Evolutionary conservation across 2,888 invertebrate genomes (phyloP), one percentile per base, ranked within the genome.

Genomic region (Clivina fossor): DNA sequence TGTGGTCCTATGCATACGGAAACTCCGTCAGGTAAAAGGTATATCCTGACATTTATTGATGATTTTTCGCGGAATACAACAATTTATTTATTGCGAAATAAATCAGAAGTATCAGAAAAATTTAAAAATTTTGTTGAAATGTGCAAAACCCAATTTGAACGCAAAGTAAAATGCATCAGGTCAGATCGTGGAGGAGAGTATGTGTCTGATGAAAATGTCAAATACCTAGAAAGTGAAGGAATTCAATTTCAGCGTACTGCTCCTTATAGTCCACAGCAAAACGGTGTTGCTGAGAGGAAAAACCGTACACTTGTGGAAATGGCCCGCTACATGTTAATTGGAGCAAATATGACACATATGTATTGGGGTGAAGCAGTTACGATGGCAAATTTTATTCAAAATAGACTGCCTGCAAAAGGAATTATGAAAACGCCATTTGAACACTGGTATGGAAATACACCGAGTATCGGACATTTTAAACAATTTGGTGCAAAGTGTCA

Each of bases 31-130:
- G 61, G 61, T 8, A 63, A 65, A 26, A 49, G 62, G 4, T 68
- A 64, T 48, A 19, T 68, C 1, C 4, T 68, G 2, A 67, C 64
- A 0, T 59, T 69, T n/a, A 68, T 67, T 13, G 69, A 68, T 48
- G 68, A 69, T 59, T 68, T 50, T 47, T 64, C 65, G 3, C 50
- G 62, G 37, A 67, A 60, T 33, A 62, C 63, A 8, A 32, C 41
- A 1, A 51, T 66, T 43, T 63, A 57, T 47, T 35, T 68, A 0
- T 11, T 67, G 4, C 43, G 49, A 30, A 24, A 63, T 16, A 66
- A 67, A 54, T 62, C 58, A 2, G 63, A 66, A 44, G 61, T 48
- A 15, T 18, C 51, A 46, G 20, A 59, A 41, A n/a, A 33, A 19
- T 41, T 62, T 16, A 56, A 59, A 58, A 35, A 64, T 43, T 60